phyloP scores from a whole-genome alignment of 2,113 vertebrate genomes.

The Arizona elegans region DNA sequence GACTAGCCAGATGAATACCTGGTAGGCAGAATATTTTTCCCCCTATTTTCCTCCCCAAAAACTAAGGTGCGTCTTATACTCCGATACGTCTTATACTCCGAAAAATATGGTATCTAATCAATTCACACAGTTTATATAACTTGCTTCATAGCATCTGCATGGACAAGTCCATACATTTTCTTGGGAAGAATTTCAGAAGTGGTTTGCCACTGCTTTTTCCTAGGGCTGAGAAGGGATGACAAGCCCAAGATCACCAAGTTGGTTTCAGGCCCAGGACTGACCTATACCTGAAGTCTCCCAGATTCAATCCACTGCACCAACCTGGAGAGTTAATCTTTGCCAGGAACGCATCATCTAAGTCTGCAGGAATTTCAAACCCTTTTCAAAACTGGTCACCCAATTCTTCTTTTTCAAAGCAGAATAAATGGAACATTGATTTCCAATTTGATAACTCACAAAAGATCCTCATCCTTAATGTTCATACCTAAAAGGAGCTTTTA shows the following conservation, averaged over 20 bases:
- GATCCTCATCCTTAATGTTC: not conserved
- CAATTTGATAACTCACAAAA: not conserved
- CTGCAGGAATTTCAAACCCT: not conserved
- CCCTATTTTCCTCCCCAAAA: no score
- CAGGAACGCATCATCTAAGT: not conserved
- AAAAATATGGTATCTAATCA: no score
- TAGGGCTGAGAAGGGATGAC: not conserved
- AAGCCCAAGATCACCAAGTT: not conserved
- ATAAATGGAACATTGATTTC: not conserved
- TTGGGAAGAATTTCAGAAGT: not conserved
- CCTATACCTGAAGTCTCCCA: not conserved
- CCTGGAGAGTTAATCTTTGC: not conserved
- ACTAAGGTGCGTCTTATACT: no score
- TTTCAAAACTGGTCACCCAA: not conserved
- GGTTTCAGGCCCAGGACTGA: not conserved
- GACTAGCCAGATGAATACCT: no score
- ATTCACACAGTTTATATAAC: no score
- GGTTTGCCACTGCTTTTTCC: not conserved
- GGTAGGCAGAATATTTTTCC: no score
- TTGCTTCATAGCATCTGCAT: not conserved
- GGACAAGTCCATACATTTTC: not conserved
- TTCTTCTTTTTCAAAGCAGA: not conserved
- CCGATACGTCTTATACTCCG: no score
- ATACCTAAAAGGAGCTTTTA: not conserved
- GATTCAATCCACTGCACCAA: not conserved